Percentiles rank a stretch among this genome's conserved stretches.
Conservation (phyloP, 37 sponge, comb jelly and placozoan genomes). For the Aplysina aerophoba region DNA sequence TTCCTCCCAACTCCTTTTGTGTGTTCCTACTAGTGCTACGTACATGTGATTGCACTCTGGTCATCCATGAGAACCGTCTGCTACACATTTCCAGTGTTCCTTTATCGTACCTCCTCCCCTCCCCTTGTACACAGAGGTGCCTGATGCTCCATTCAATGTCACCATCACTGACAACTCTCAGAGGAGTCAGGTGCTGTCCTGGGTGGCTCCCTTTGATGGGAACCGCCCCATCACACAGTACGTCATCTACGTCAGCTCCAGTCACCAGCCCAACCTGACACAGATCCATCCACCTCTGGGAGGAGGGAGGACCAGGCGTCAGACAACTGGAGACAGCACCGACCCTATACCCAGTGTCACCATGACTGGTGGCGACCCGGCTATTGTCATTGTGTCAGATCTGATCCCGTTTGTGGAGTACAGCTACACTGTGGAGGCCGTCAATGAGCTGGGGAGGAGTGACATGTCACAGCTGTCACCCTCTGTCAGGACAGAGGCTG, state of each 20-base stretch:
- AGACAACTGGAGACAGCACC: background rate
- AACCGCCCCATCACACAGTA: conserved; percentile 47
- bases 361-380: too few species aligned
- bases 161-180: background rate
- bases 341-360: background rate
- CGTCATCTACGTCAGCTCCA: conserved; percentile 27
- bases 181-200: conserved; percentile 45
- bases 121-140: conserved; percentile 50
- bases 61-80: too few species aligned
- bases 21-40: too few species aligned
- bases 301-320: background rate
- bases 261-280: background rate
- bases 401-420: conserved; percentile 66
- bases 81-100: too few species aligned
- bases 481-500: conserved; percentile 39
- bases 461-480: conserved; percentile 30
- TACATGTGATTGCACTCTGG: too few species aligned
- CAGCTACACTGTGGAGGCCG: conserved; percentile 51
- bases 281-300: background rate
- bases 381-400: background rate
- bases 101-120: background rate
- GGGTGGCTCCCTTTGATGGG: conserved; percentile 65
- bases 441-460: conserved; percentile 63
- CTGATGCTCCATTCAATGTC: conserved; percentile 56
- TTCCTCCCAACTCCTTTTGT: too few species aligned